phyloP scores from a whole-genome alignment of 2,888 invertebrate genomes.

The Geotrupes spiniger region DNA sequence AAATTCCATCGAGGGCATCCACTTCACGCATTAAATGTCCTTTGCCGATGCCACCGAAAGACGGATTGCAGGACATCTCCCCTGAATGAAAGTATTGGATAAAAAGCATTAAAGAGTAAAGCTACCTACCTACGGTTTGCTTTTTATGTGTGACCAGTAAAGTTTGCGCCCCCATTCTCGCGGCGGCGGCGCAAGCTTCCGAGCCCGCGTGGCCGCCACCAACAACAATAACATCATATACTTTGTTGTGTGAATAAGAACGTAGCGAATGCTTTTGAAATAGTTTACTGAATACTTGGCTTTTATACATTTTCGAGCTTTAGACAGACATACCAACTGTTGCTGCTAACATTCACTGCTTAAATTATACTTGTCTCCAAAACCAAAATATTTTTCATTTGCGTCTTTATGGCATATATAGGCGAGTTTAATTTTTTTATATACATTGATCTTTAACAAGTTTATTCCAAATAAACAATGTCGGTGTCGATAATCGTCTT shows the following conservation, averaged over 20 bases:
- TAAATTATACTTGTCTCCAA: no score
- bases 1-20: constrained; percentile 85
- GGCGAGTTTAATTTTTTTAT: no score
- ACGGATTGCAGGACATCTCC: constrained; percentile 93
- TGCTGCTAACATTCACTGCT: no score
- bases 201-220: constrained; percentile 92
- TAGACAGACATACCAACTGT: no score
- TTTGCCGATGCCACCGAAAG: constrained; percentile 91
- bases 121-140: constrained; percentile 67
- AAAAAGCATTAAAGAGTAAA: neutral
- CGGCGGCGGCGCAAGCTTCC: constrained; percentile 81
- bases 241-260: constrained; percentile 15
- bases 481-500: no score
- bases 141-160: constrained; percentile 80
- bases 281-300: neutral
- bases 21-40: constrained; percentile 84
- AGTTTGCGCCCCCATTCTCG: constrained; percentile 78
- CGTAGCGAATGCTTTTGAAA: neutral
- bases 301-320: neutral
- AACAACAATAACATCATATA: constrained; percentile 75
- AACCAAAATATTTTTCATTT: no score
- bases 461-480: no score
- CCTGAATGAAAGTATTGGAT: constrained; percentile 50
- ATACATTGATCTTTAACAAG: no score
- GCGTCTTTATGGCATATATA: no score